Evolutionary conservation across 1,140 invertebrate species (phyloP).

Genomic region (Plodia interpunctella): DNA sequence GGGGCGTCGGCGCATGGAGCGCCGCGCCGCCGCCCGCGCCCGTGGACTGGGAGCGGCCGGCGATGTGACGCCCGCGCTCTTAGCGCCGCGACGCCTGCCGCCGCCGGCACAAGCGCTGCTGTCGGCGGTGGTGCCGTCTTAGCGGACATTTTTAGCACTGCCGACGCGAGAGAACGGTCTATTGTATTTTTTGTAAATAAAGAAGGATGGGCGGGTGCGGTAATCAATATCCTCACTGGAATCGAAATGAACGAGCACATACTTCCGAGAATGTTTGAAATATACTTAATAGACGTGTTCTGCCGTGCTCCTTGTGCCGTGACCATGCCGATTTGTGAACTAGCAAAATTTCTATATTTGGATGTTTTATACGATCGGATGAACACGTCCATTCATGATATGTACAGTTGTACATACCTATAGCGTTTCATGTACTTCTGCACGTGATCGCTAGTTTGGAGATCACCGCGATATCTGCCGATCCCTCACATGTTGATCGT

Average conservation of each 20-base stretch:
- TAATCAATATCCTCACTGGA: not conserved
- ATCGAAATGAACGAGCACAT: not conserved
- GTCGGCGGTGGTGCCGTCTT: not conserved
- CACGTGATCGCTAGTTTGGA: not conserved
- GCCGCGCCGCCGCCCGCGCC: slow-evolving; percentile 54
- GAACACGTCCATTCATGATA: too few relatives aligned
- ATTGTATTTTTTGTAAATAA: slow-evolving; percentile 33
- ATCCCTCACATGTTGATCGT: slow-evolving; percentile 36
- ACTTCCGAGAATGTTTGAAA: too few relatives aligned
- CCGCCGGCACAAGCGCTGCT: slow-evolving; percentile 26
- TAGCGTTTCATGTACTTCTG: not conserved
- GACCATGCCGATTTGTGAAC: too few relatives aligned
- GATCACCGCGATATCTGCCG: not conserved
- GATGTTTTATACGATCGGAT: too few relatives aligned
- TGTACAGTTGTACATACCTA: not conserved
- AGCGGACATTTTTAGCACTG: slow-evolving; percentile 22
- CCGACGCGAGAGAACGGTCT: slow-evolving; percentile 17
- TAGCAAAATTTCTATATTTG: too few relatives aligned
- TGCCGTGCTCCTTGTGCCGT: too few relatives aligned
- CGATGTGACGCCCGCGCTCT: slow-evolving; percentile 47
- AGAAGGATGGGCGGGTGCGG: slow-evolving; percentile 9
- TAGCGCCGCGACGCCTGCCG: slow-evolving; percentile 42
- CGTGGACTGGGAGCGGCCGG: slow-evolving; percentile 81
- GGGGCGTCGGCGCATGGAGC: slow-evolving; percentile 77
- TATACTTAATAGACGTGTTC: too few relatives aligned